Conservation (phyloP, 2,797 vertebrate species). For the Enteromius argenteus region DNA sequence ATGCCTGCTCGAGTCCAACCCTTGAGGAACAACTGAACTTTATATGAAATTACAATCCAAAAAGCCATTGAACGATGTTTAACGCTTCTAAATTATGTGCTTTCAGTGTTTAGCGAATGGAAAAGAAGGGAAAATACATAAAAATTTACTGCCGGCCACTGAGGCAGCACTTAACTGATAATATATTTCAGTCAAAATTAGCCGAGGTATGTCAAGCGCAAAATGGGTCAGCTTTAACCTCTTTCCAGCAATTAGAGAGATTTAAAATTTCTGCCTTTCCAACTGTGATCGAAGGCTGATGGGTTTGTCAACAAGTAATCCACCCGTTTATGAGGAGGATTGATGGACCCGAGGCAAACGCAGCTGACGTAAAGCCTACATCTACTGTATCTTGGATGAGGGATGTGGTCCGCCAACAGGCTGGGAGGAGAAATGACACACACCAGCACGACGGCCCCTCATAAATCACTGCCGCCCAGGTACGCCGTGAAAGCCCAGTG, state of each 20-base stretch:
- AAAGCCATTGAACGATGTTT: conserved; percentile 40
- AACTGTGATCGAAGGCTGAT: conserved; percentile 1
- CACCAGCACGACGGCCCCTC: conserved; percentile 47
- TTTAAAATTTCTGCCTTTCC: conserved; percentile 25
- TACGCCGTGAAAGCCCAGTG: conserved; percentile 66
- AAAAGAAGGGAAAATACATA: conserved; percentile 55
- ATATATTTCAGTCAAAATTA: conserved; percentile 42
- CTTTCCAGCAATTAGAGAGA: conserved; percentile 7
- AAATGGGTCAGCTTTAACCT: conserved; percentile 6
- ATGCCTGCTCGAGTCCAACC: conserved; percentile 40
- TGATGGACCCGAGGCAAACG: conserved; percentile 43
- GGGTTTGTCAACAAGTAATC: conserved; percentile 63
- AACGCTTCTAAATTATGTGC: conserved; percentile 48
- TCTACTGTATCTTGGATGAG: conserved; percentile 43
- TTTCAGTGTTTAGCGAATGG: conserved; percentile 36
- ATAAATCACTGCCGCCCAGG: conserved; percentile 68
- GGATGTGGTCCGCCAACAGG: conserved; percentile 57
- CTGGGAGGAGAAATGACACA: conserved; percentile 66
- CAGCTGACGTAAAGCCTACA: conserved; percentile 48
- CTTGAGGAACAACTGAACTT: conserved; percentile 29
- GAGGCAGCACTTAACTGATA: conserved; percentile 36
- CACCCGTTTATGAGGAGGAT: conserved; percentile 50
- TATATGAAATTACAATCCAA: conserved; percentile 44
- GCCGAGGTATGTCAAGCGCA: background rate
- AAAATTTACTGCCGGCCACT: conserved; percentile 47